phyloP scores from a whole-genome alignment of 2,797 vertebrate genomes.

The Chelonia mydas region DNA sequence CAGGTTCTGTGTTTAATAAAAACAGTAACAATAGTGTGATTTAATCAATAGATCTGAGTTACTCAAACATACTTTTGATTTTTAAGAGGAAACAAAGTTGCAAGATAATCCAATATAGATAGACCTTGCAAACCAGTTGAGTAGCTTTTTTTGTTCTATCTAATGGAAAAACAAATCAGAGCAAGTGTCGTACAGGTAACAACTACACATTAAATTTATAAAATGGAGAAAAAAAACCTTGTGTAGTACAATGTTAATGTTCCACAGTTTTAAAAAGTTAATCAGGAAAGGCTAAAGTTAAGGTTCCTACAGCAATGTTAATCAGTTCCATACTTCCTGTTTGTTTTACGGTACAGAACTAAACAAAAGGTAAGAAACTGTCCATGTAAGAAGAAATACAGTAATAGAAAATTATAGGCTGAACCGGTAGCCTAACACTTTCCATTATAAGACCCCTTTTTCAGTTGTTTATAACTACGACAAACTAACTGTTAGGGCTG shows the following conservation, averaged over 20 bases:
- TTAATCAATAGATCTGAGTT: not conserved
- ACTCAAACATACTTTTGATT: not conserved
- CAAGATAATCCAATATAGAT: slow-evolving; percentile 21
- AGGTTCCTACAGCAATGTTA: not conserved
- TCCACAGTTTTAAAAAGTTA: not conserved
- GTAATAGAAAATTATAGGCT: not conserved
- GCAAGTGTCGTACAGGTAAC: not conserved
- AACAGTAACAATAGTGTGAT: slow-evolving; percentile 9
- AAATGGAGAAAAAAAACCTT: not conserved
- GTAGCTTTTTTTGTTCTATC: not conserved
- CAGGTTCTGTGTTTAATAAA: slow-evolving; percentile 82
- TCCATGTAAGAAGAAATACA: not conserved
- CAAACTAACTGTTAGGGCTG: not conserved
- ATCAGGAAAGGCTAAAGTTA: not conserved
- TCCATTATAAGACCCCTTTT: not conserved
- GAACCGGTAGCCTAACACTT: not conserved
- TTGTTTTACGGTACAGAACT: not conserved
- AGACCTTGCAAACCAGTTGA: not conserved
- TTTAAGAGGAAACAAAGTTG: slow-evolving; percentile 19
- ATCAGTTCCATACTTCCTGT: not conserved
- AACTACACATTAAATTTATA: not conserved
- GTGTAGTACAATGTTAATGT: not conserved
- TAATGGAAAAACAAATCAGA: not conserved
- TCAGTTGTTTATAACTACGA: not conserved
- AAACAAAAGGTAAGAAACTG: not conserved